A percentile compares a stretch with the other conserved stretches of the same genome.
Evolutionary conservation across 53 echinoderm and acorn worm species (phyloP).

Genomic region (Glandiceps talaboti): DNA sequence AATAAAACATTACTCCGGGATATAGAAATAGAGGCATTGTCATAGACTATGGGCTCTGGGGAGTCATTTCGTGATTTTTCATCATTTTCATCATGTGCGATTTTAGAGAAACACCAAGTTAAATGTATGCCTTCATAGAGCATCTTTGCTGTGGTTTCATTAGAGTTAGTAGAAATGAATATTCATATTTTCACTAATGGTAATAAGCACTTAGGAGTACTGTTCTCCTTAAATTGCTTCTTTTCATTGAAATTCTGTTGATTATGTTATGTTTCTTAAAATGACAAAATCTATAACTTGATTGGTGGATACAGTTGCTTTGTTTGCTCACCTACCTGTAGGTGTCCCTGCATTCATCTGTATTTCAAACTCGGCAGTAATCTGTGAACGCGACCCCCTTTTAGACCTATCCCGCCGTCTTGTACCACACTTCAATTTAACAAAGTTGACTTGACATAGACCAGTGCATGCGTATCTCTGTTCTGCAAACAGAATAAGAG

Average conservation of each 20-base stretch:
- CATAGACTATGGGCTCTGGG: too few relatives aligned
- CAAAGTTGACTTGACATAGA: constrained; percentile 54
- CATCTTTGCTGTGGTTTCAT: too few relatives aligned
- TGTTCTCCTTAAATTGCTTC: neutral
- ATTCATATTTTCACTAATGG: too few relatives aligned
- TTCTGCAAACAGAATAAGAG: neutral
- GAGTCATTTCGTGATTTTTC: too few relatives aligned
- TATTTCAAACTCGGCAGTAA: constrained; percentile 77
- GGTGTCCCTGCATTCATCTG: constrained; percentile 43
- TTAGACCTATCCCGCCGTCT: constrained; percentile 24
- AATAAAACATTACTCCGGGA: too few relatives aligned
- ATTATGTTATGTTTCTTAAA: neutral
- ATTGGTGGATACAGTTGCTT: too few relatives aligned
- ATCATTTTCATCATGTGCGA: too few relatives aligned
- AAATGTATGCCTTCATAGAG: too few relatives aligned
- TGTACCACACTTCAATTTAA: constrained; percentile 33
- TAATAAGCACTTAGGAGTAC: neutral
- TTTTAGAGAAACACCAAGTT: too few relatives aligned
- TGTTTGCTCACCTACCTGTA: constrained; percentile 14
- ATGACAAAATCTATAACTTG: neutral
- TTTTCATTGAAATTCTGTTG: neutral
- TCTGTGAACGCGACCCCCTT: constrained; percentile 25
- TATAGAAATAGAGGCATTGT: too few relatives aligned
- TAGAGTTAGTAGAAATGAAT: too few relatives aligned
- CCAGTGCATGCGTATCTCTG: constrained; percentile 19